A percentile compares a stretch with the other conserved stretches of the same genome.
These are phyloP conservation scores for Cacajao melanocephalus DNA, from an alignment of 2,797 vertebrate species.

Conservation along the genomic window DNA sequence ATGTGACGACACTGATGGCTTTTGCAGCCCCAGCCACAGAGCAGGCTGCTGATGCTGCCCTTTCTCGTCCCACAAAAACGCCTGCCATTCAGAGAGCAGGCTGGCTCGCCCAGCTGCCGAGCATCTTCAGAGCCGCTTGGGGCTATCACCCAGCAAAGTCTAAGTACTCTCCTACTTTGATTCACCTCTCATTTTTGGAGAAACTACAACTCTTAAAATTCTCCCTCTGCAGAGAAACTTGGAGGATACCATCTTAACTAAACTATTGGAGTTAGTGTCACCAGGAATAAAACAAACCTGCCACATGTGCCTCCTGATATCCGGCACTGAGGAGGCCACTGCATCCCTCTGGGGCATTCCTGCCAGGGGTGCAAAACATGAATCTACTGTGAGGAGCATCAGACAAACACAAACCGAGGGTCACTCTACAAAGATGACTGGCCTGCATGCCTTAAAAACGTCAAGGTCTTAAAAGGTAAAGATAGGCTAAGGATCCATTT, in stretches of 20 bases:
- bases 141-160: not conserved
- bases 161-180: not conserved
- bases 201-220: not conserved
- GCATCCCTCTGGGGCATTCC: not conserved
- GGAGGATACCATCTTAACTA: not conserved
- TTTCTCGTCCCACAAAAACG: conserved; percentile 28
- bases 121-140: not conserved
- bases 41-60: conserved; percentile 20
- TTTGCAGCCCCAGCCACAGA: not conserved
- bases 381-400: not conserved
- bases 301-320: not conserved
- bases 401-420: not conserved
- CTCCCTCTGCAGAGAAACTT: not conserved
- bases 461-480: not conserved
- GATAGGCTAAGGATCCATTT: not conserved
- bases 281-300: not conserved
- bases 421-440: not conserved
- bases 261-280: not conserved
- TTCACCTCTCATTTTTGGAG: not conserved
- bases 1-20: not conserved
- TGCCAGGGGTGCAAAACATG: not conserved
- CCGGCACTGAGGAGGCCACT: not conserved
- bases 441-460: not conserved
- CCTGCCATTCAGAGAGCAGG: not conserved
- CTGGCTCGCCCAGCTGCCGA: not conserved